phyloP scores from a whole-genome alignment of 2,888 invertebrate genomes.

The Marronus borbonicus region DNA sequence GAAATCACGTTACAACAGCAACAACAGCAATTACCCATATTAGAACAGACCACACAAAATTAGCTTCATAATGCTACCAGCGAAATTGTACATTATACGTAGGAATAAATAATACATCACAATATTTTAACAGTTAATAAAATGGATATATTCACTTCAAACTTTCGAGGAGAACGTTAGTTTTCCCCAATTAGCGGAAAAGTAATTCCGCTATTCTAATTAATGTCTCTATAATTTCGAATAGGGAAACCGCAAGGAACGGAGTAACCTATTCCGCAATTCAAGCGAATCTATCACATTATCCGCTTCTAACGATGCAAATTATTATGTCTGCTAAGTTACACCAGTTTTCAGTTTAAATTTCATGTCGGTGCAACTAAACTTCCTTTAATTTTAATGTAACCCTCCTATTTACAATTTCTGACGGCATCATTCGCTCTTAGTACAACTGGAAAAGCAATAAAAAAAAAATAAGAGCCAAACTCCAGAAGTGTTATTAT shows the following conservation, averaged over 20 bases:
- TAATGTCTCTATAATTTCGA: conserved; percentile 14
- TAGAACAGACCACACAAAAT: too few relatives aligned
- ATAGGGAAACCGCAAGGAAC: not conserved
- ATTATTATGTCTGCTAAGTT: conserved; percentile 15
- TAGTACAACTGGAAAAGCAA: too few relatives aligned
- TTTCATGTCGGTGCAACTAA: not conserved
- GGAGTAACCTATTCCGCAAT: not conserved
- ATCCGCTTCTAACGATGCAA: not conserved
- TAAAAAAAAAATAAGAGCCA: too few relatives aligned
- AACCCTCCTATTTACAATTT: not conserved
- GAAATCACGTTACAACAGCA: too few relatives aligned
- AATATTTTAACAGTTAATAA: not conserved
- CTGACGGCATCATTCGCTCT: not conserved
- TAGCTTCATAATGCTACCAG: too few relatives aligned
- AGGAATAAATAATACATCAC: too few relatives aligned
- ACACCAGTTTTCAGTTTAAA: conserved; percentile 9
- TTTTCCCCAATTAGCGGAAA: conserved; percentile 16
- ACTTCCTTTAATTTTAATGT: not conserved
- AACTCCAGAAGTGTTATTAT: too few relatives aligned
- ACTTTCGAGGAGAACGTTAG: not conserved
- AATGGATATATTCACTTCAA: not conserved
- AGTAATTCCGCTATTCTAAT: conserved; percentile 8
- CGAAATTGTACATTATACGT: too few relatives aligned
- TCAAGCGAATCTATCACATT: not conserved
- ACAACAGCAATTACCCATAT: too few relatives aligned